Evolutionary conservation across 1,140 invertebrate genomes (phyloP).

Genomic region (Lycorma delicatula): DNA sequence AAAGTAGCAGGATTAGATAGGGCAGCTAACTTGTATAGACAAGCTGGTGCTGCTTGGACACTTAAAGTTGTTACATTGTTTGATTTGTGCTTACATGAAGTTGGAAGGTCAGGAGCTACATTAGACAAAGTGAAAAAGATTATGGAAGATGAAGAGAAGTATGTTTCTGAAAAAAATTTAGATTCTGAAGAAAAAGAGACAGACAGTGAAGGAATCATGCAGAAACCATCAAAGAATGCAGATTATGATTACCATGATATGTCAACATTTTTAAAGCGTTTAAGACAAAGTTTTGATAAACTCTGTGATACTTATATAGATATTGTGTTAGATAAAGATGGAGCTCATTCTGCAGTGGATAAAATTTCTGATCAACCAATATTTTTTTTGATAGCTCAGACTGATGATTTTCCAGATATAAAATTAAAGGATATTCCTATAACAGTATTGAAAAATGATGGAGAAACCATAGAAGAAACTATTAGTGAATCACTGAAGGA

Average conservation of each 20-base stretch:
- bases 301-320: constrained; percentile 54
- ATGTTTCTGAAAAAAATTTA: constrained; percentile 40
- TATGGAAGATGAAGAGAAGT: constrained; percentile 39
- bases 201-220: constrained; percentile 43
- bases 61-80: constrained; percentile 81
- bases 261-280: constrained; percentile 33
- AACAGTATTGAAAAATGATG: constrained; percentile 6
- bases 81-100: constrained; percentile 62
- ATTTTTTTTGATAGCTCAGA: constrained; percentile 52
- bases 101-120: constrained; percentile 49
- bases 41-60: constrained; percentile 84
- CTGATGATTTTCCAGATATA: constrained; percentile 50
- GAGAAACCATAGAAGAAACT: constrained; percentile 12
- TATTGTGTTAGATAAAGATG: constrained; percentile 47
- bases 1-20: constrained; percentile 82
- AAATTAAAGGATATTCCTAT: constrained; percentile 31
- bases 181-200: constrained; percentile 27
- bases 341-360: constrained; percentile 46
- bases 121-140: constrained; percentile 55
- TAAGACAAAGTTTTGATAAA: constrained; percentile 46
- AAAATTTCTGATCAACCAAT: constrained; percentile 50
- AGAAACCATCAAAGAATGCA: constrained; percentile 30
- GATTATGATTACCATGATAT: constrained; percentile 19
- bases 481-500: constrained; percentile 11
- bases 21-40: constrained; percentile 85